These are phyloP conservation scores for Chaetorhynchus papuensis DNA, from an alignment of 2,113 vertebrate genomes.

Conservation along the genomic window DNA sequence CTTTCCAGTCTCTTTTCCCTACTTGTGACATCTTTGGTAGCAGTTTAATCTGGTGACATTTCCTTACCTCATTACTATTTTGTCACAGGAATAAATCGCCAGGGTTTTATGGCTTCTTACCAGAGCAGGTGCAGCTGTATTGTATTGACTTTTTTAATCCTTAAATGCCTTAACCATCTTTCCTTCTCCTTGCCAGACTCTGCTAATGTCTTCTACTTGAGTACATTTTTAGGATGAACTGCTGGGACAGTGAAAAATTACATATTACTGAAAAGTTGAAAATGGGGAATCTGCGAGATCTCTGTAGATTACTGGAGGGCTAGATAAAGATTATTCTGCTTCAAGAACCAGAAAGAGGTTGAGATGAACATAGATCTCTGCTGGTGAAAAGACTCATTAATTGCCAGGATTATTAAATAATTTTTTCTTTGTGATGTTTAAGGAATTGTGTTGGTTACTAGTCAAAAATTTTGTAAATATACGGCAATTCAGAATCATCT, in stretches of 20 bases:
- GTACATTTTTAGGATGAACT: neutral
- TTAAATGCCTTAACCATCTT: neutral
- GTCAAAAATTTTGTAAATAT: neutral
- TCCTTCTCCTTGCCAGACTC: neutral
- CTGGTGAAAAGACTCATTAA: neutral
- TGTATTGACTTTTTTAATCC: neutral
- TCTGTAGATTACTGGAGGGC: neutral
- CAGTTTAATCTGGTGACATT: neutral
- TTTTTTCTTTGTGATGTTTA: neutral
- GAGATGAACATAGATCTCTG: neutral
- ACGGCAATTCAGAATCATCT: neutral
- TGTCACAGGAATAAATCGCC: neutral
- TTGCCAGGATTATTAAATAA: neutral
- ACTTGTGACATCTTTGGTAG: neutral
- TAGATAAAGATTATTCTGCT: neutral
- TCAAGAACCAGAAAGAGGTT: neutral
- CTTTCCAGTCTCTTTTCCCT: neutral
- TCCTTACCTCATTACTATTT: slow-evolving; percentile 17
- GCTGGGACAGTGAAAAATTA: neutral
- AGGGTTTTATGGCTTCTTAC: neutral
- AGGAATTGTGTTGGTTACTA: neutral
- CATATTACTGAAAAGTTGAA: neutral
- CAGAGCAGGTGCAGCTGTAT: neutral
- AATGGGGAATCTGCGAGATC: neutral
- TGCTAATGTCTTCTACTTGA: neutral